These are phyloP conservation scores for Burhinus bistriatus DNA, from an alignment of 2,113 vertebrate species.

Conservation along the genomic window DNA sequence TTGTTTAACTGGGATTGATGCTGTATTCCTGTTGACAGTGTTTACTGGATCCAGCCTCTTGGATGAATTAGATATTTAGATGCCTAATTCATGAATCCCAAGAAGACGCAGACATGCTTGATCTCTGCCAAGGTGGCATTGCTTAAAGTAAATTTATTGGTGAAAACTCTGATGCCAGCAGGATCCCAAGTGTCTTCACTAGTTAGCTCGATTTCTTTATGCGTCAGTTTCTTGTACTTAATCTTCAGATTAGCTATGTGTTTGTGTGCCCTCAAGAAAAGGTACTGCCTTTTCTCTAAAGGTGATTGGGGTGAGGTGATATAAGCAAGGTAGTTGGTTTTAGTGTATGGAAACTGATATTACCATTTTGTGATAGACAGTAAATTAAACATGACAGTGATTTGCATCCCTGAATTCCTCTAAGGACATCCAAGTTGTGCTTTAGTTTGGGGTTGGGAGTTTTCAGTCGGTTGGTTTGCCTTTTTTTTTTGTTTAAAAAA, in stretches of 20 bases:
- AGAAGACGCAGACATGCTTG: not conserved
- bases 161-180: not conserved
- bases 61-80: not conserved
- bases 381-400: not conserved
- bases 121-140: not conserved
- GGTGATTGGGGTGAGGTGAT: not conserved
- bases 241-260: not conserved
- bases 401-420: not conserved
- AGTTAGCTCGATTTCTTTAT: not conserved
- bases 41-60: not conserved
- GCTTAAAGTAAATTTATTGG: not conserved
- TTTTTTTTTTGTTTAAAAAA: not conserved
- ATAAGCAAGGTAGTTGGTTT: not conserved
- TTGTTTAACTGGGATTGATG: not conserved
- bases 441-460: not conserved
- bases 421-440: not conserved
- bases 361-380: not conserved
- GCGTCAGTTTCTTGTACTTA: not conserved
- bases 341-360: not conserved
- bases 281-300: not conserved
- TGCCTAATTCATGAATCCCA: not conserved
- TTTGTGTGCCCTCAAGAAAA: not conserved
- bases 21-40: not conserved
- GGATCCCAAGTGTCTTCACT: not conserved
- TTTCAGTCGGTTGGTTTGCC: not conserved